phyloP scores from a whole-genome alignment of 2,797 vertebrate genomes.

The Antrozous pallidus region DNA sequence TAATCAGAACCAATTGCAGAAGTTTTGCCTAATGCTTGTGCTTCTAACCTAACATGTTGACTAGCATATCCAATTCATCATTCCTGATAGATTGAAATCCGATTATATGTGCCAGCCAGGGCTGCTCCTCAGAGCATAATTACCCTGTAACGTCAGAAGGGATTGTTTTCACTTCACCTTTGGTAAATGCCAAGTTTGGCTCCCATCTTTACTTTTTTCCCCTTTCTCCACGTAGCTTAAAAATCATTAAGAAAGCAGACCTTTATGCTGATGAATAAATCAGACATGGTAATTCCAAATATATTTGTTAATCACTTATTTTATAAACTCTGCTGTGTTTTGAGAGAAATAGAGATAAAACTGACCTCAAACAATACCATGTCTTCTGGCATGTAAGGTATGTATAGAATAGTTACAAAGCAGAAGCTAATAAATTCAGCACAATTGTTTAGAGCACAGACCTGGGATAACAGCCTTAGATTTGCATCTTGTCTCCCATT shows the following conservation, averaged over 20 bases:
- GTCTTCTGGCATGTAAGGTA: neutral
- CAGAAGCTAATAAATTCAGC: neutral
- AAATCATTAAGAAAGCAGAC: neutral
- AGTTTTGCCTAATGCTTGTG: constrained; percentile 32
- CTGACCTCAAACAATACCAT: neutral
- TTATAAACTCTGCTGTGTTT: neutral
- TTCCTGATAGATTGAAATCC: neutral
- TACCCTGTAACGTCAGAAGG: neutral
- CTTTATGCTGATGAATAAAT: neutral
- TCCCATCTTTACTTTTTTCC: neutral
- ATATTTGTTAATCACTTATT: neutral
- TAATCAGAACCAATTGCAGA: neutral
- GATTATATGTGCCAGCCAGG: neutral
- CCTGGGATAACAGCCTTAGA: neutral
- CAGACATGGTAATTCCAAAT: neutral
- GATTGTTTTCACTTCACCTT: neutral
- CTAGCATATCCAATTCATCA: constrained; percentile 39
- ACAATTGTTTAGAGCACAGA: neutral
- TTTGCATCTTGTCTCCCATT: neutral
- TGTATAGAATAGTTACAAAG: neutral
- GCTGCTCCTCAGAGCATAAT: neutral
- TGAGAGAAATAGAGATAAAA: neutral
- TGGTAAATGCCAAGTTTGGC: neutral
- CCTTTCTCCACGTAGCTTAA: neutral
- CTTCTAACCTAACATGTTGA: neutral